Base-by-base conservation (phyloP, 2,888 invertebrate species). In the Tetramorium bicarinatum region DNA sequence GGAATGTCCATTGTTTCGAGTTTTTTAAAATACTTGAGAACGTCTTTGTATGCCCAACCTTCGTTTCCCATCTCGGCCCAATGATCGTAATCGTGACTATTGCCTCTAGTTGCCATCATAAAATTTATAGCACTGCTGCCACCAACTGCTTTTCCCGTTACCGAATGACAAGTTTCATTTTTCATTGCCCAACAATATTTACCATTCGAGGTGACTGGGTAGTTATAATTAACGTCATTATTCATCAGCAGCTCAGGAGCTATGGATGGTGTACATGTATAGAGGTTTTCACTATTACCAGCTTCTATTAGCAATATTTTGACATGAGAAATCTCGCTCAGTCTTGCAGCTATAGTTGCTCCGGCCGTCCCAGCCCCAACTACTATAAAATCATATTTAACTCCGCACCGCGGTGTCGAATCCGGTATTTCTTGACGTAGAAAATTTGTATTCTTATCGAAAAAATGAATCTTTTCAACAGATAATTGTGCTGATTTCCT, bases 361-460 rank as follows among this genome's bases (percentile, higher is more conserved):
- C 98, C 98, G 0, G 98, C 97, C 0, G 97, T 97, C 3, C 98
- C 98, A 0, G 97, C 97, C 0, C 98, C 98, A 2, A 98, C 96
- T 25, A 97, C 95, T 76, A 97, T 97, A 89, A 97, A 98, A 93
- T 97, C 98, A 91, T 97, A 97, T 92, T 4, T 3, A 1, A 84
- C 62, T 4, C 34, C 34, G 0, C 13, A 0, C 2, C 3, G 0
- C 0, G 92, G 93, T 44, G 96, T 95, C 87, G 83, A 88, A 54
- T 97, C 96, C 0, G 94, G 94, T 34, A 71, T 1, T 71, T 52
- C 52, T n/a, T n/a, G 8, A 9, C 9, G 0, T n/a, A 52, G 2
- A n/a, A 9, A 52, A 0, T n/a, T 2, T 52, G 2, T 0, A n/a
- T 52, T 52, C 9, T 52, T 8, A 1, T n/a, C 6, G 0, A 56